Evolutionary conservation across 2,113 vertebrate genomes (phyloP), one percentile per base, ranked within the genome.

Genomic region (Passer domesticus): DNA sequence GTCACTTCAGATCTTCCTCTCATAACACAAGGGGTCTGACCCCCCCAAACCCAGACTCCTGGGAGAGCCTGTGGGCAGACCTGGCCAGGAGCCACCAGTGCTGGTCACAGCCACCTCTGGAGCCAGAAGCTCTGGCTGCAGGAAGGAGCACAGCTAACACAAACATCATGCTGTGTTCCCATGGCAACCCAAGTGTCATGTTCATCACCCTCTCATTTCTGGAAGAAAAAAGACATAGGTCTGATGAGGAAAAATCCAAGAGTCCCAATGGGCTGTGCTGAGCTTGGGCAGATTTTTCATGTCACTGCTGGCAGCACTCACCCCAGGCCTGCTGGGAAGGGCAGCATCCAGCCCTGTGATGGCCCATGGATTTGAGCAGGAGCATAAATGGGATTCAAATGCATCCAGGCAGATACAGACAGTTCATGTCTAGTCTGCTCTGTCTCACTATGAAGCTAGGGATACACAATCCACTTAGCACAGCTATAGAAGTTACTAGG

Each of bases 121-220:
- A 76, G 80, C 79, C 62, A 64, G 73, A 3, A 33, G 82, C 2
- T 3, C 43, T 83, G 17, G 37, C 68, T 60, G 89, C 64, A 49
- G 47, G 62, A 76, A 49, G 78, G 53, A 92, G 70, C 4, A 3
- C 2, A 3, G 64, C 56, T 78, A 84, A 86, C 72, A 58, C n/a
- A 44, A 95, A 74, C 69, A 88, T 86, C 88, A 78, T 1, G 58
- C 86, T 91, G 88, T 92, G 95, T 94, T 96, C 90, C 94, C 80
- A 79, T 84, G 88, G 83, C 77, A 95, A 97, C 94, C n/a, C 9
- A 72, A 89, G 93, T 75, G 83, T 93, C 95, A 93, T 30, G 30
- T 93, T 92, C 88, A 82, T 92, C 94, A 92, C 30, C 13, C 0
- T 69, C 93, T 94, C 53, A 6, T 89, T 92, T 92, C 76, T 75